These are phyloP conservation scores for Malthinus flaveolus DNA, from an alignment of 2,888 invertebrate genomes.

Conservation along the genomic window DNA sequence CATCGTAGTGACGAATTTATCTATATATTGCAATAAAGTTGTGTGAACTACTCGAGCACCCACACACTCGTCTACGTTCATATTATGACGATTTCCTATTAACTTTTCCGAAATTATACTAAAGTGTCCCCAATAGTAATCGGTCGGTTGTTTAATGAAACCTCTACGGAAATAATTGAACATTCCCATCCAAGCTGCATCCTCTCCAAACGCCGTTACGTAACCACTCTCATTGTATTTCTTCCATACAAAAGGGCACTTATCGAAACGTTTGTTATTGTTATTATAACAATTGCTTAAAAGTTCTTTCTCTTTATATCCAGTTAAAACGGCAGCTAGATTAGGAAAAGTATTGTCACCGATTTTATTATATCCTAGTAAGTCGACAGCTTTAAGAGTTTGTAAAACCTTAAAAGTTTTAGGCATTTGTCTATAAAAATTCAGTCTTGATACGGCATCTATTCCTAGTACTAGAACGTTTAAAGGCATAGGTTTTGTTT, in stretches of 20 bases:
- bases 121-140: slow-evolving; percentile 81
- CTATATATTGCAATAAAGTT: slow-evolving; percentile 72
- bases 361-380: slow-evolving; percentile 90
- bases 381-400: slow-evolving; percentile 68
- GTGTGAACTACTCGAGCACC: slow-evolving; percentile 71
- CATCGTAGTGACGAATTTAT: slow-evolving; percentile 65
- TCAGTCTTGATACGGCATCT: slow-evolving; percentile 83
- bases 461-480: slow-evolving; percentile 82
- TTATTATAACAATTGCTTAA: slow-evolving; percentile 64
- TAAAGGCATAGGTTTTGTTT: slow-evolving; percentile 37
- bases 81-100: slow-evolving; percentile 66
- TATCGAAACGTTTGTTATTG: slow-evolving; percentile 64
- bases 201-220: slow-evolving; percentile 81
- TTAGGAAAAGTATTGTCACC: slow-evolving; percentile 95
- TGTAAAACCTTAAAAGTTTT: slow-evolving; percentile 65
- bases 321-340: slow-evolving; percentile 78
- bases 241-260: slow-evolving; percentile 85
- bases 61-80: slow-evolving; percentile 71
- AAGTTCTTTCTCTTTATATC: slow-evolving; percentile 68
- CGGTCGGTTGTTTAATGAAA: slow-evolving; percentile 78
- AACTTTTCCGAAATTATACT: slow-evolving; percentile 68
- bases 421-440: slow-evolving; percentile 84
- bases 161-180: slow-evolving; percentile 82
- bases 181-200: slow-evolving; percentile 74
- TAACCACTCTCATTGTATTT: slow-evolving; percentile 73